Evolutionary conservation across 1,140 invertebrate genomes (phyloP).

Genomic region (Stratiolaelaps scimitus): DNA sequence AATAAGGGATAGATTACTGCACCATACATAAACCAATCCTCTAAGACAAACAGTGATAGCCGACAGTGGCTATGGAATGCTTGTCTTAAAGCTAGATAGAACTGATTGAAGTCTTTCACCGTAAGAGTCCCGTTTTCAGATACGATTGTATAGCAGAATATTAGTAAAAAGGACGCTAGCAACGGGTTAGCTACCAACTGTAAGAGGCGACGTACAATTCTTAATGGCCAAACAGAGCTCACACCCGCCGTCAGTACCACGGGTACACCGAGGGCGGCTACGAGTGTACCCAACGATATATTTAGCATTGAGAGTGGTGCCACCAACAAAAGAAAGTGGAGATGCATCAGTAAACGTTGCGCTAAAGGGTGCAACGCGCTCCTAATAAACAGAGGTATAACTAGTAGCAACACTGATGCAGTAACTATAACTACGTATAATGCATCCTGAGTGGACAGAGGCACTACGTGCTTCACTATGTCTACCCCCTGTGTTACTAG

Average conservation of each 20-base stretch:
- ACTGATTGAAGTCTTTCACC: conserved; percentile 39
- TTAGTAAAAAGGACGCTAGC: conserved; percentile 47
- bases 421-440: conserved; percentile 28
- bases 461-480: conserved; percentile 2
- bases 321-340: conserved; percentile 28
- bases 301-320: conserved; percentile 2
- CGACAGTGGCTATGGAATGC: conserved; percentile 55
- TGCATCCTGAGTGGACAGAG: background rate
- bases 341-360: conserved; percentile 29
- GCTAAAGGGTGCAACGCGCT: conserved; percentile 23
- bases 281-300: background rate
- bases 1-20: conserved; percentile 52
- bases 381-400: conserved; percentile 28
- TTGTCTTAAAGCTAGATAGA: conserved; percentile 38
- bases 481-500: conserved; percentile 7
- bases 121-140: conserved; percentile 49
- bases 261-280: conserved; percentile 26
- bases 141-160: conserved; percentile 48
- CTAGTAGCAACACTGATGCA: conserved; percentile 20
- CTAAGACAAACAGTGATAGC: conserved; percentile 60
- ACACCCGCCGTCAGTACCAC: conserved; percentile 1
- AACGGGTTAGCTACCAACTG: conserved; percentile 60
- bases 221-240: conserved; percentile 38
- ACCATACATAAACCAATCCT: conserved; percentile 62
- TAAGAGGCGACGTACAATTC: conserved; percentile 40